These are phyloP conservation scores for Atractosteus spatula DNA, from an alignment of 2,113 vertebrate genomes.

Conservation along the genomic window DNA sequence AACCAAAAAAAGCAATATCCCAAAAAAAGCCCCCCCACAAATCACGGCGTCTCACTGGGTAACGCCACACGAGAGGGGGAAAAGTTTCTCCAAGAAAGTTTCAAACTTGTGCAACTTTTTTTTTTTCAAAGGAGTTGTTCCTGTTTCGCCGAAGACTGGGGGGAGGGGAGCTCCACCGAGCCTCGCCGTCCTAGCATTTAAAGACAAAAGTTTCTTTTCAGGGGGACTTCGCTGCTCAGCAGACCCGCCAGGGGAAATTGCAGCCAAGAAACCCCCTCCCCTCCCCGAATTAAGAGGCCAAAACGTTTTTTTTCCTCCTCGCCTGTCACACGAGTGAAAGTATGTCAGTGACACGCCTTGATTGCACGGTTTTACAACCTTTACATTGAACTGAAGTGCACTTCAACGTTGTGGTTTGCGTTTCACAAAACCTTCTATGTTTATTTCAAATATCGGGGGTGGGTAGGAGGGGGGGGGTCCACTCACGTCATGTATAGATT, in stretches of 20 bases:
- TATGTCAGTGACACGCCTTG: too few relatives aligned
- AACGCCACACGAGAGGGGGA: slow-evolving; percentile 46
- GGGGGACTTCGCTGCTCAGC: background rate
- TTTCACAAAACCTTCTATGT: too few relatives aligned
- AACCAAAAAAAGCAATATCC: slow-evolving; percentile 16
- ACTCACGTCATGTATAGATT: too few relatives aligned
- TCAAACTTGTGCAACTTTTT: slow-evolving; percentile 72
- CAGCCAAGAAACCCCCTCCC: background rate
- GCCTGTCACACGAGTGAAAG: too few relatives aligned
- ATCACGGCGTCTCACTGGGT: slow-evolving; percentile 65
- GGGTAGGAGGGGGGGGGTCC: too few relatives aligned
- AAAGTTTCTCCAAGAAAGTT: slow-evolving; percentile 69
- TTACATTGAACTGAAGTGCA: too few relatives aligned
- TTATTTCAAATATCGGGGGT: too few relatives aligned
- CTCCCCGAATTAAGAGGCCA: background rate
- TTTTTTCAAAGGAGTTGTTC: slow-evolving; percentile 73
- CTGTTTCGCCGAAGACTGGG: slow-evolving; percentile 73
- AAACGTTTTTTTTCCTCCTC: background rate
- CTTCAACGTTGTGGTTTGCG: too few relatives aligned
- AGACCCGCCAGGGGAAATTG: background rate
- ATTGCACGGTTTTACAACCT: too few relatives aligned
- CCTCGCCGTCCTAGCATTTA: slow-evolving; percentile 23
- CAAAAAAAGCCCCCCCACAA: slow-evolving; percentile 29
- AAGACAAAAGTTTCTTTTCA: slow-evolving; percentile 22
- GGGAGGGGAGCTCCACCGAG: slow-evolving; percentile 67